Conservation (phyloP, 2,888 invertebrate species). For the Sisyra terminalis region DNA sequence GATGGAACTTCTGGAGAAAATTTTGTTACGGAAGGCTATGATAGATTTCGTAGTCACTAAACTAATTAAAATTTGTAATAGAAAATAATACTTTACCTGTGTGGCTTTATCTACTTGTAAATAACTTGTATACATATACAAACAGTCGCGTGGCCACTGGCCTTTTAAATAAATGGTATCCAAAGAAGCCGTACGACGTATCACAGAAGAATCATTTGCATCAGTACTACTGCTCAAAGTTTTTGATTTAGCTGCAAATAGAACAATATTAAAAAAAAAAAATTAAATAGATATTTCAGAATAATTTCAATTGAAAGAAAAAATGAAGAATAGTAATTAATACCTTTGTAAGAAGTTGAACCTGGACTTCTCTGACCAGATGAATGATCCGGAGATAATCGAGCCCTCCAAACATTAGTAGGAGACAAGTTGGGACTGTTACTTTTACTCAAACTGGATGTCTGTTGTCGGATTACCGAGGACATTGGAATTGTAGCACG, state of each 20-base stretch:
- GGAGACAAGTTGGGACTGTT: constrained; percentile 51
- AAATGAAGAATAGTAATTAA: not conserved
- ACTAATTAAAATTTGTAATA: too few relatives aligned
- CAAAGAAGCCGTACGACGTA: constrained; percentile 60
- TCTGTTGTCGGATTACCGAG: constrained; percentile 47
- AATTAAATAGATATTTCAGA: not conserved
- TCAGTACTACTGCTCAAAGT: constrained; percentile 27
- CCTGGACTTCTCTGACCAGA: constrained; percentile 60
- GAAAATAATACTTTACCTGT: constrained; percentile 37
- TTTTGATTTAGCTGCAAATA: constrained; percentile 32
- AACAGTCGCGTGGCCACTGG: constrained; percentile 56
- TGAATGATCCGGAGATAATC: constrained; percentile 51
- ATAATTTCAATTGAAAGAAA: not conserved
- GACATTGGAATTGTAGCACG: constrained; percentile 61
- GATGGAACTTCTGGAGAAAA: too few relatives aligned
- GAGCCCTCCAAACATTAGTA: constrained; percentile 44
- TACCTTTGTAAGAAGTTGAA: constrained; percentile 56
- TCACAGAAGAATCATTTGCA: constrained; percentile 39
- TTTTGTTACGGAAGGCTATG: too few relatives aligned
- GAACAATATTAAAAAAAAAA: constrained; percentile 4
- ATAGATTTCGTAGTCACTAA: too few relatives aligned
- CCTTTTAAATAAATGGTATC: constrained; percentile 66
- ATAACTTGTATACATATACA: constrained; percentile 47
- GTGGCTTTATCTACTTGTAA: constrained; percentile 63
- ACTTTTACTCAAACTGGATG: constrained; percentile 34